Evolutionary conservation across 2,113 vertebrate species (phyloP).

Genomic region (Pogonocichla stellata): DNA sequence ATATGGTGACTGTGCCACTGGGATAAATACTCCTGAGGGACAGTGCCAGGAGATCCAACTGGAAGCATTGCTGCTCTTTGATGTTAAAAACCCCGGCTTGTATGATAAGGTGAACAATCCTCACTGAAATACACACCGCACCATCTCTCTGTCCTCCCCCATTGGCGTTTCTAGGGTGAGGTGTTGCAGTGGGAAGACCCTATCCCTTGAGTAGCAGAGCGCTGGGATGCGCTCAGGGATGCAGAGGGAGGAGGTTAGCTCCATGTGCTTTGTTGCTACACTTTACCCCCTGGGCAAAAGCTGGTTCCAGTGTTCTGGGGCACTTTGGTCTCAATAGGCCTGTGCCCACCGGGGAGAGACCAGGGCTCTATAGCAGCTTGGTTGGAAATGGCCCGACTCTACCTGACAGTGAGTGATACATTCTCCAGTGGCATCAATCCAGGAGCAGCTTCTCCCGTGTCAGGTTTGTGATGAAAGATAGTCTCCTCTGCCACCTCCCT

Average conservation of each 20-base stretch:
- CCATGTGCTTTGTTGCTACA: neutral
- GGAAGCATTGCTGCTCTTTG: neutral
- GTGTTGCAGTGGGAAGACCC: neutral
- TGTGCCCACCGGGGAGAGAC: neutral
- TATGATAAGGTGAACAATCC: neutral
- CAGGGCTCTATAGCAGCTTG: neutral
- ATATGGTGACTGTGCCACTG: accelerated
- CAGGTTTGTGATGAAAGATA: neutral
- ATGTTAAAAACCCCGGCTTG: accelerated
- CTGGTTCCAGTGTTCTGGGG: neutral
- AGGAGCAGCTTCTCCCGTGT: accelerated
- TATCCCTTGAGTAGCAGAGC: neutral
- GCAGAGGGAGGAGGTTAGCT: neutral
- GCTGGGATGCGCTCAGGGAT: neutral
- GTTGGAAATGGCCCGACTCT: accelerated
- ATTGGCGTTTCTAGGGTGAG: neutral
- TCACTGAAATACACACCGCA: accelerated
- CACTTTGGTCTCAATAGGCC: neutral
- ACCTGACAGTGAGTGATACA: neutral
- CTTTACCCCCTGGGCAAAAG: accelerated
- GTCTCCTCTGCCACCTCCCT: neutral
- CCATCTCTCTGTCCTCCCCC: neutral
- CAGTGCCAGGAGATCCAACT: neutral
- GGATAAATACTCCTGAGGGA: neutral
- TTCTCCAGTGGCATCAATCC: neutral